Evolutionary conservation across 2,113 vertebrate species (phyloP), one percentile per base, ranked within the genome.

Genomic region (Brachypteracias leptosomus): DNA sequence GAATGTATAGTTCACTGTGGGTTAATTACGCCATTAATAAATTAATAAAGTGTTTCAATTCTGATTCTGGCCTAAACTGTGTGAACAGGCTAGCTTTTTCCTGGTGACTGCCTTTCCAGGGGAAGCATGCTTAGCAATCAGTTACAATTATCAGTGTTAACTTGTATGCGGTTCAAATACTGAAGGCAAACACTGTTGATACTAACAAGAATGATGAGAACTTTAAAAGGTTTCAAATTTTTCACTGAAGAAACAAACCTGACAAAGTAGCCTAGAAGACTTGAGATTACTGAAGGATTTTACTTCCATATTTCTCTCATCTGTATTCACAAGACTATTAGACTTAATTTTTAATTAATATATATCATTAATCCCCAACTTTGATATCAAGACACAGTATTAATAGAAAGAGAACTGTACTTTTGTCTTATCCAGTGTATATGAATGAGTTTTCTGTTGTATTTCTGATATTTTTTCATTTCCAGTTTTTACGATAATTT

Each of bases 21-120:
- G 80, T 89, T 95, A 93, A 95, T 95, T 84, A 44, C 57, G 47
- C 51, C 83, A 58, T 90, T 88, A 92, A 88, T 72, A 93, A 93
- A 92, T 84, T 89, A 90, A 93, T 92, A 84, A 84, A 77, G 55
- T 11, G 8, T 16, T 92, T 95, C 0, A 0, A 78, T 90, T 90
- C 38, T 24, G 12, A 47, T 80, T 86, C 38, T 76, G 40, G 9
- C 11, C 20, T 70, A 44, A 93, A 49, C 17, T 40, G 2, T 71
- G 29, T 19, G 65, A 92, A 71, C 4, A n/a, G 24, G 86, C 25
- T 47, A 12, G 5, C 4, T 93, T 70, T 88, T 67, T 89, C 35
- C 20, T 47, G 6, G 7, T 54, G 22, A 75, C 26, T 72, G 16
- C 31, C 28, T 68, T 92, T 88, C n/a, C 46, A 26, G 12, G 15